phyloP scores from a whole-genome alignment of 2,888 invertebrate genomes.

The Linnaemya vulpina region DNA sequence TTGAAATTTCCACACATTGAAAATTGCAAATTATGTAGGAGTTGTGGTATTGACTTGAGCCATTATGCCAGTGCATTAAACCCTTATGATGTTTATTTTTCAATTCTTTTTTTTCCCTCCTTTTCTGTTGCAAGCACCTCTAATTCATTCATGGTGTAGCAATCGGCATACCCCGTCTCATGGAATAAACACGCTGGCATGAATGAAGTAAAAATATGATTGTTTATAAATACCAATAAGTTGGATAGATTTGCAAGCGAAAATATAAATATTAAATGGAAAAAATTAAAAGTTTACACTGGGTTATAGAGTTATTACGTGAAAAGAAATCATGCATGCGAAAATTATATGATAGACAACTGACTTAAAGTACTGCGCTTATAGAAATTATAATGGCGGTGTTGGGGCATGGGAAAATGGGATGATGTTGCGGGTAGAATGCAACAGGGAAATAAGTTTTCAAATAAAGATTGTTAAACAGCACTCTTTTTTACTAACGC shows the following conservation, averaged over 20 bases:
- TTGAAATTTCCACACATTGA: conserved; percentile 16
- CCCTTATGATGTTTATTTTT: too few relatives aligned
- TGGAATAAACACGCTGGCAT: conserved; percentile 27
- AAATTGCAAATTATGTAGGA: conserved; percentile 59
- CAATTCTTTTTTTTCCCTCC: neutral
- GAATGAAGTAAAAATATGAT: conserved; percentile 45
- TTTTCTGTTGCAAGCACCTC: conserved; percentile 8
- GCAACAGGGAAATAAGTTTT: neutral
- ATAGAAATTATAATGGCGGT: neutral
- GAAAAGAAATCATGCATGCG: conserved; percentile 58
- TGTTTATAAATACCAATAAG: conserved; percentile 46
- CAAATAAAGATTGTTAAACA: neutral
- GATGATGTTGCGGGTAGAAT: neutral
- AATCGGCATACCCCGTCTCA: conserved; percentile 26
- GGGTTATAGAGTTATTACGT: conserved; percentile 49
- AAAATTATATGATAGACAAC: conserved; percentile 65
- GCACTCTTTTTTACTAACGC: conserved; percentile 3
- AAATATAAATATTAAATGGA: conserved; percentile 39
- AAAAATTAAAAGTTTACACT: conserved; percentile 24
- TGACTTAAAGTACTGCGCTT: conserved; percentile 29
- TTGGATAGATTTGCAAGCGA: conserved; percentile 8
- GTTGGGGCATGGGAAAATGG: conserved; percentile 34
- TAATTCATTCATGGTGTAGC: conserved; percentile 50
- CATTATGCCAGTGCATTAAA: conserved; percentile 41
- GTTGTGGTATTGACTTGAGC: conserved; percentile 18